Base-by-base conservation (phyloP, 2,113 vertebrate genomes). In the Pedetes capensis region DNA sequence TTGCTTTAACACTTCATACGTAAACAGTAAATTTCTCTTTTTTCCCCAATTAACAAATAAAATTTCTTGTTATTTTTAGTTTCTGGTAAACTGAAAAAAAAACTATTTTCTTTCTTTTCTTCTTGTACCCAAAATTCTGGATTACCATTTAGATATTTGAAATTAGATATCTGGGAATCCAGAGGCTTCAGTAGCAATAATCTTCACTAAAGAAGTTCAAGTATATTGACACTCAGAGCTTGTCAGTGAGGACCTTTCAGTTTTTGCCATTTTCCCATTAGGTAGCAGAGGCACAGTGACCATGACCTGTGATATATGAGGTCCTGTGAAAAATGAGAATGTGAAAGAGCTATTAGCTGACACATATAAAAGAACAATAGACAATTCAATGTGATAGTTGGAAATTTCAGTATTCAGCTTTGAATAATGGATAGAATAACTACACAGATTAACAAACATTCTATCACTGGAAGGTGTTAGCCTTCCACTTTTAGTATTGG, bases 41-140 rank as follows among this genome's bases (percentile, higher is more conserved):
- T 20, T 47, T 16, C 37, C 16, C 11, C 32, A 27, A 2, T 69
- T 88, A 37, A 79, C 39, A 97, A 81, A 72, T 32, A 76, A 20
- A 80, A 66, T 92, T 79, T 91, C 34, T 74, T 23, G 25, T 68
- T 57, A 5, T 72, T 71, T 92, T 93, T 74, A 78, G 32, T 12
- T 37, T 68, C 59, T 79, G 5, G 14, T 63, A 76, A 89, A 32
- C 53, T 86, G 25, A 89, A 64, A 87, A 86, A 81, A 39, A 55
- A 4, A 51, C 17, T 9, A 13, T 20, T 42, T n/a, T 61, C 83
- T 87, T 76, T 57, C 1, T 78, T 14, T 71, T 82, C 25, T 80
- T 78, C 37, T 74, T 94, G 11, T 27, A 95, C 32, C 14, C 53
- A 95, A 44, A 95, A 91, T 81, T 82, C 14, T 86, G 8, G 11